These are phyloP conservation scores for Nothoprocta pentlandii DNA, from an alignment of 2,113 vertebrate species.

Conservation along the genomic window DNA sequence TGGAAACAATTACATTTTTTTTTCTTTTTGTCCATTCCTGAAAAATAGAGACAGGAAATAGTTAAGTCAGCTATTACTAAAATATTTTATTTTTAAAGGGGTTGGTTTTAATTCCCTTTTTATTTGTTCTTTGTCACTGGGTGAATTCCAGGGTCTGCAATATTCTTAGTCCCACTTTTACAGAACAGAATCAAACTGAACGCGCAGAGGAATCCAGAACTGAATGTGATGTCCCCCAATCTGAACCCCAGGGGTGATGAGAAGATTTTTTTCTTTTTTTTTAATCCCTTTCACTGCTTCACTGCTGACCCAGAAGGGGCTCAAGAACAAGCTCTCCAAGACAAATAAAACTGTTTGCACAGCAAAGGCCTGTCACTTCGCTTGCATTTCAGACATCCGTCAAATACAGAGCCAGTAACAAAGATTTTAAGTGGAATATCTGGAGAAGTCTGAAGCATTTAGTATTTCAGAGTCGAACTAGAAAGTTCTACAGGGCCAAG, in stretches of 20 bases:
- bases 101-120: not conserved
- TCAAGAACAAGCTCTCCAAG: slow-evolving; percentile 13
- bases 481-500: not conserved
- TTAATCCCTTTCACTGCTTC: not conserved
- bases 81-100: not conserved
- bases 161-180: not conserved
- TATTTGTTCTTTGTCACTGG: not conserved
- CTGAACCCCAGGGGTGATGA: not conserved
- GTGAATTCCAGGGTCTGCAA: slow-evolving; percentile 5
- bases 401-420: not conserved
- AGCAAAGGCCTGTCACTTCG: not conserved
- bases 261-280: not conserved
- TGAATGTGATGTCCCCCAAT: not conserved
- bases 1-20: slow-evolving; percentile 27
- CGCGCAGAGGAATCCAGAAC: not conserved
- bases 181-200: not conserved
- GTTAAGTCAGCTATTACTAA: not conserved
- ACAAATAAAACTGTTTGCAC: slow-evolving; percentile 30
- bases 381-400: not conserved
- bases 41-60: slow-evolving; percentile 6
- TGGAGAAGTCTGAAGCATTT: not conserved
- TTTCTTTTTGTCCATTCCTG: too few relatives aligned
- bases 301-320: not conserved
- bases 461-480: not conserved
- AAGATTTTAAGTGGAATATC: not conserved